Evolutionary conservation across 2,113 vertebrate genomes (phyloP).

Genomic region (Nannobrachium achirus): DNA sequence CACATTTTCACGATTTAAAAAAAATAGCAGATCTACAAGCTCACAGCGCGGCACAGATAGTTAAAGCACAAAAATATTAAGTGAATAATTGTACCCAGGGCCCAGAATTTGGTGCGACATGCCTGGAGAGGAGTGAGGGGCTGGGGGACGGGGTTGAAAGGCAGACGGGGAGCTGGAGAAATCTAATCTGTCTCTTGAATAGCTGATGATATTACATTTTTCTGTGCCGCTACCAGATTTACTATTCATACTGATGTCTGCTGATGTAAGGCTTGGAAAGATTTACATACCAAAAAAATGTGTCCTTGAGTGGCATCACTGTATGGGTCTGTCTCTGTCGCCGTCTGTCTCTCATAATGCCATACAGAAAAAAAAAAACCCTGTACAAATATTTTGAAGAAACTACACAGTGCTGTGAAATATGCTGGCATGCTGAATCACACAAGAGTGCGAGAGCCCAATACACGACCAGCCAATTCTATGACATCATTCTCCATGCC

Average conservation of each 20-base stretch:
- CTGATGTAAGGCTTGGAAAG: slow-evolving; percentile 67
- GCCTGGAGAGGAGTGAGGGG: no score
- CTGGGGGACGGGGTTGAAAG: slow-evolving; percentile 27
- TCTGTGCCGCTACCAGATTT: slow-evolving; percentile 59
- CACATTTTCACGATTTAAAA: no score
- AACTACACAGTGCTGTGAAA: no score
- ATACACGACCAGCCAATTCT: slow-evolving; percentile 22
- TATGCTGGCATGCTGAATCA: no score
- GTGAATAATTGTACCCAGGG: no score
- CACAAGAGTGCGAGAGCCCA: no score
- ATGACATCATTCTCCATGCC: neutral
- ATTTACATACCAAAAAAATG: slow-evolving; percentile 49
- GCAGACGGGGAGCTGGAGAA: slow-evolving; percentile 40
- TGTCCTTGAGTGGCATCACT: slow-evolving; percentile 35
- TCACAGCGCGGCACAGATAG: no score
- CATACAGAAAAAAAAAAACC: slow-evolving; percentile 5
- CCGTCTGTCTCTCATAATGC: slow-evolving; percentile 14
- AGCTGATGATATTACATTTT: slow-evolving; percentile 62
- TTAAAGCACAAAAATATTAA: no score
- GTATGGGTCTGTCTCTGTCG: slow-evolving; percentile 13
- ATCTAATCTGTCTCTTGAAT: slow-evolving; percentile 60
- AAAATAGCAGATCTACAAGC: no score
- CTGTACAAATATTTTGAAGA: no score
- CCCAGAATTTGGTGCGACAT: no score
- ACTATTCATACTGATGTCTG: slow-evolving; percentile 51